Evolutionary conservation across 2,113 vertebrate species (phyloP).

Genomic region (Sebastes fasciatus): DNA sequence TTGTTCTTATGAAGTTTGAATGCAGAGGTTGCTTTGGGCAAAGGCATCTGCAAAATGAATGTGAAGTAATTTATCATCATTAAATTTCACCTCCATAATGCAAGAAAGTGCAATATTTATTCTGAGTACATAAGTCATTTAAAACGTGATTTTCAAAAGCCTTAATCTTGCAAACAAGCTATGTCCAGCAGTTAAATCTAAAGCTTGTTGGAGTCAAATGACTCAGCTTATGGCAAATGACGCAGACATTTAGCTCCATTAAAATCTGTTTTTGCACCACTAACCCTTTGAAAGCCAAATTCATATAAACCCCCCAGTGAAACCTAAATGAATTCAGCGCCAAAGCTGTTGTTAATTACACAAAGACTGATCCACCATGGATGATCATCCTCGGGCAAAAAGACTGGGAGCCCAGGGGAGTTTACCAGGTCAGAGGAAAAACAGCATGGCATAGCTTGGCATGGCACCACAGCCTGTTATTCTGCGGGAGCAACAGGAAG

Average conservation of each 20-base stretch:
- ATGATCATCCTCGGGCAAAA: slow-evolving; percentile 50
- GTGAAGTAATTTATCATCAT: not conserved
- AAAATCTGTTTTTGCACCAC: slow-evolving; percentile 9
- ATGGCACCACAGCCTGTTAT: slow-evolving; percentile 36
- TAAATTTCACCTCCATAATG: not conserved
- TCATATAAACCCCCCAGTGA: slow-evolving; percentile 36
- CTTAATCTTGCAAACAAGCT: slow-evolving; percentile 21
- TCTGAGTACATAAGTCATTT: not conserved
- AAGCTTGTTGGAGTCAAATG: slow-evolving; percentile 39
- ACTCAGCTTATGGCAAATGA: slow-evolving; percentile 32
- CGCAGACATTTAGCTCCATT: slow-evolving; percentile 25
- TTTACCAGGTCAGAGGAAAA: slow-evolving; percentile 60
- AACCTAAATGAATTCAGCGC: slow-evolving; percentile 38
- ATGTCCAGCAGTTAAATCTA: slow-evolving; percentile 15
- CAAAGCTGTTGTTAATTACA: slow-evolving; percentile 64
- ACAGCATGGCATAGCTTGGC: slow-evolving; percentile 47
- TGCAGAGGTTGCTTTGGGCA: slow-evolving; percentile 11
- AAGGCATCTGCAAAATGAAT: slow-evolving; percentile 28
- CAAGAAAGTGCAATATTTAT: not conserved
- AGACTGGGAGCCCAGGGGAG: slow-evolving; percentile 28
- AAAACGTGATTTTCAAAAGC: slow-evolving; percentile 37
- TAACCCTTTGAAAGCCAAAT: slow-evolving; percentile 49
- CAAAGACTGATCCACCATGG: slow-evolving; percentile 51
- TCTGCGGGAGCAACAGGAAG: slow-evolving; percentile 61
- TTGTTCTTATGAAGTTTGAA: slow-evolving; percentile 10